Percentiles rank a stretch among this genome's conserved stretches.
Conservation (phyloP, 2,888 invertebrate genomes). For the Xestia rhomboidea region DNA sequence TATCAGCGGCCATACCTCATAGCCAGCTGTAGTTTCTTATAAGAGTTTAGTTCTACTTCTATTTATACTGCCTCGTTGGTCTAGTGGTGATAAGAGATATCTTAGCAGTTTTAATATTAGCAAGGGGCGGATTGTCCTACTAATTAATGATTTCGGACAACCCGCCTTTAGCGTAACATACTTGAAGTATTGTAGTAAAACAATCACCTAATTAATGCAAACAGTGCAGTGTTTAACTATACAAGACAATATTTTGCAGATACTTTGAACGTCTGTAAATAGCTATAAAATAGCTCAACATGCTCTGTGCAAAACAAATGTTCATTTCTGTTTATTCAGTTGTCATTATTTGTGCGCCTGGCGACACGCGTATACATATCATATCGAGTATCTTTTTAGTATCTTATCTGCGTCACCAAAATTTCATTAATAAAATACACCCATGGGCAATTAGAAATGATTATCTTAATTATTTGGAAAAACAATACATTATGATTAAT, state of each 20-base stretch:
- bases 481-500: conserved; percentile 25
- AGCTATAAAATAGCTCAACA: not conserved
- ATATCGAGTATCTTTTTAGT: not conserved
- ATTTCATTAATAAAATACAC: not conserved
- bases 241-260: conserved; percentile 42
- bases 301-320: not conserved
- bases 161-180: not conserved
- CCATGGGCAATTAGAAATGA: conserved; percentile 7
- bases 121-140: not conserved
- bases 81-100: too few species aligned
- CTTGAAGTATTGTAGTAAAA: conserved; percentile 16
- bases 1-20: not conserved
- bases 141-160: not conserved
- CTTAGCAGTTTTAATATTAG: not conserved
- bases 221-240: conserved; percentile 16
- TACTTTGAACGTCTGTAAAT: not conserved
- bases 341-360: not conserved
- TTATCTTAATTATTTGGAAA: conserved; percentile 15
- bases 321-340: conserved; percentile 7
- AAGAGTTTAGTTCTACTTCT: not conserved
- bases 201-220: conserved; percentile 17
- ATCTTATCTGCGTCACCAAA: conserved; percentile 14
- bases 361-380: not conserved
- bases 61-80: not conserved
- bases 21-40: not conserved